Conservation (phyloP, 2,888 invertebrate species). For the Drosophila subsilvestris region DNA sequence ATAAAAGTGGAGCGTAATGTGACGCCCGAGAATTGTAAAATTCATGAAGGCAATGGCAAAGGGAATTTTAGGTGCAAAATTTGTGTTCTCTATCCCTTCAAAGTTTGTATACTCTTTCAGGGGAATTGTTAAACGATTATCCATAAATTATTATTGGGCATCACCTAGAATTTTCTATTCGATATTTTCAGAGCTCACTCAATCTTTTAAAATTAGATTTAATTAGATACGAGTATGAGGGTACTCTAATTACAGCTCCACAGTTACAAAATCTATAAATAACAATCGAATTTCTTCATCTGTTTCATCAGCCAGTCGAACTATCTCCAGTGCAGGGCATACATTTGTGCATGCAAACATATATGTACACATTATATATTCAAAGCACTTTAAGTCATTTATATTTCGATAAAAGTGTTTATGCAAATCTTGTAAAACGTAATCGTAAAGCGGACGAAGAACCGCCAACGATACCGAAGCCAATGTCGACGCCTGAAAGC, state of each 20-base stretch:
- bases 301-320: not conserved
- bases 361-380: conserved; percentile 38
- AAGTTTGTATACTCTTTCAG: conserved; percentile 18
- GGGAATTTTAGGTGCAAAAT: conserved; percentile 23
- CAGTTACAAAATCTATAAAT: too few relatives aligned
- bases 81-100: not conserved
- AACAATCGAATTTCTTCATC: not conserved
- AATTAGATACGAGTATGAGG: too few relatives aligned
- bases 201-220: too few relatives aligned
- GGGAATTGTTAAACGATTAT: not conserved
- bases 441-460: conserved; percentile 51
- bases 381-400: conserved; percentile 68
- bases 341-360: not conserved
- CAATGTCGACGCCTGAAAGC: conserved; percentile 50
- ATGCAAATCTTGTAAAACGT: conserved; percentile 71
- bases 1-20: conserved; percentile 53
- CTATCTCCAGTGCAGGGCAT: conserved; percentile 21
- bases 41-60: conserved; percentile 45
- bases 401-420: conserved; percentile 74
- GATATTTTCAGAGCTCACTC: too few relatives aligned
- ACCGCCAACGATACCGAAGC: conserved; percentile 37
- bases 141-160: too few relatives aligned
- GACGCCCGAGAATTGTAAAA: conserved; percentile 64
- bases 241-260: too few relatives aligned
- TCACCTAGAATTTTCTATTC: too few relatives aligned